Conservation (phyloP, 2,797 vertebrate species). For the Gambusia yucatana region DNA sequence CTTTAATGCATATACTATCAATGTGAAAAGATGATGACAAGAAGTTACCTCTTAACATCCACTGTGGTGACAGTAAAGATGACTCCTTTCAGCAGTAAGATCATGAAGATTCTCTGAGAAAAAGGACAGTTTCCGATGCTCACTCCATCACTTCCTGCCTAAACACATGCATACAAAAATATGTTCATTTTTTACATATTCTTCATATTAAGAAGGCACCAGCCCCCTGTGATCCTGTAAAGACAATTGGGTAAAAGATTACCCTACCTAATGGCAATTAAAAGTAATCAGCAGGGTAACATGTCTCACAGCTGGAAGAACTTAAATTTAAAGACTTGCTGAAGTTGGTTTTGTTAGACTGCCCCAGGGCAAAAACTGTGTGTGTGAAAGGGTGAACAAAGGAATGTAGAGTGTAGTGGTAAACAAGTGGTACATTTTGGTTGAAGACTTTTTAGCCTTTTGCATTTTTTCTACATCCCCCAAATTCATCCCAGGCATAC, state of each 20-base stretch:
- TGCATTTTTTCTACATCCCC: too few relatives aligned
- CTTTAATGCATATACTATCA: neutral
- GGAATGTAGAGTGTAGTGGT: neutral
- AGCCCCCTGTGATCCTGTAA: neutral
- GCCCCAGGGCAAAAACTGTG: neutral
- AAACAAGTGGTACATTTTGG: too few relatives aligned
- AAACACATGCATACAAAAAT: slow-evolving; percentile 15
- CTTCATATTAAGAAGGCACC: neutral
- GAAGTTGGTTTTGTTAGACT: neutral
- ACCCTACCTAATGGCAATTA: neutral
- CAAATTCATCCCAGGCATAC: too few relatives aligned
- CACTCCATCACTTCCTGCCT: slow-evolving; percentile 94
- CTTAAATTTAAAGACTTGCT: neutral
- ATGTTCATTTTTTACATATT: neutral
- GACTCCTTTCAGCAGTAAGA: slow-evolving; percentile 95
- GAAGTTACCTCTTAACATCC: slow-evolving; percentile 90
- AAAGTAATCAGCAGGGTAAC: neutral
- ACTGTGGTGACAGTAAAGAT: slow-evolving; percentile 96
- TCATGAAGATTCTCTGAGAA: slow-evolving; percentile 97
- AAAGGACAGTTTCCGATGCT: slow-evolving; percentile 96
- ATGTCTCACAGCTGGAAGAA: too few relatives aligned
- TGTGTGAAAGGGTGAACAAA: neutral
- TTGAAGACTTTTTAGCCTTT: too few relatives aligned
- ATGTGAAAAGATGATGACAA: neutral
- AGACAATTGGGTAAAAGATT: neutral